Conservation (phyloP, 2,888 invertebrate genomes). For the Limulus polyphemus region DNA sequence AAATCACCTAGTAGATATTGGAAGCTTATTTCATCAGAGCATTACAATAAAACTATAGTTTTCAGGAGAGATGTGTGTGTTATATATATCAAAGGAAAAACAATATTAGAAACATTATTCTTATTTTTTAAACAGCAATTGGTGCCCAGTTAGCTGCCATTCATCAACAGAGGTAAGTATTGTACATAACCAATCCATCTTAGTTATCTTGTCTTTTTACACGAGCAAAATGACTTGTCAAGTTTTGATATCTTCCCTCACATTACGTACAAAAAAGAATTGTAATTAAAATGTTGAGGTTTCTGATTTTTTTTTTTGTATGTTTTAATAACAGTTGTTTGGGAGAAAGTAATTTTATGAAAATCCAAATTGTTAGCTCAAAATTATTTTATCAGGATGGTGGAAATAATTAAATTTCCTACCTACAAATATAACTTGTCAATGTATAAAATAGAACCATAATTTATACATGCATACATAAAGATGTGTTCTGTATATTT, state of each 20-base stretch:
- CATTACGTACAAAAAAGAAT: neutral
- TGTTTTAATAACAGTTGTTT: neutral
- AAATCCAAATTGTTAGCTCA: too few species aligned
- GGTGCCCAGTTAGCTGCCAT: conserved; percentile 24
- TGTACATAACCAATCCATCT: neutral
- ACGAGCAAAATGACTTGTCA: neutral
- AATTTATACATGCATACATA: too few species aligned
- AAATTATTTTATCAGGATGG: too few species aligned
- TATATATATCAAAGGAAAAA: too few species aligned
- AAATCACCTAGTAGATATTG: too few species aligned
- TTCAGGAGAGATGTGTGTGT: too few species aligned
- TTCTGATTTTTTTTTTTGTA: neutral
- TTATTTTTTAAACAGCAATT: conserved; percentile 15
- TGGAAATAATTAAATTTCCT: too few species aligned
- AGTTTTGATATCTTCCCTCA: neutral
- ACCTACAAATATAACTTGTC: too few species aligned
- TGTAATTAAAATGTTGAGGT: neutral
- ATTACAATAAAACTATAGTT: too few species aligned
- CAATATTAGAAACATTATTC: neutral
- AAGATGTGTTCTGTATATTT: too few species aligned
- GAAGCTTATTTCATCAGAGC: too few species aligned
- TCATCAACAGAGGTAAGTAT: conserved; percentile 19
- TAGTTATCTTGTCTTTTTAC: neutral
- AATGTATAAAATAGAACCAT: too few species aligned
- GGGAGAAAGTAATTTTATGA: neutral